A percentile compares a stretch with the other conserved stretches of the same genome.
Conservation (phyloP, 2,888 invertebrate species). For the Dugesia japonica region DNA sequence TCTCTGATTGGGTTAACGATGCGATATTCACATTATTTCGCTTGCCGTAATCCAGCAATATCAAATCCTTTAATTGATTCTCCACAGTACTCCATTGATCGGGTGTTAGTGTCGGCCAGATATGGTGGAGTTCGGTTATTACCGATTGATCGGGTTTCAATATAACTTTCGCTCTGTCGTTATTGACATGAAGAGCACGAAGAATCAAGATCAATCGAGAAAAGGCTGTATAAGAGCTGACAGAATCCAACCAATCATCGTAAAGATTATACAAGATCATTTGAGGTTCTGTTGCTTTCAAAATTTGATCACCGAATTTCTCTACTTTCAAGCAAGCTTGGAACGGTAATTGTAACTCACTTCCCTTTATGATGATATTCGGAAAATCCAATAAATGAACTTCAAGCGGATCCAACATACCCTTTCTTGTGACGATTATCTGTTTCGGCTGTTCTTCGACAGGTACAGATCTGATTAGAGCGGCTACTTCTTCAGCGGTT, state of each 20-base stretch:
- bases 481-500: constrained; percentile 98
- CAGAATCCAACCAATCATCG: constrained; percentile 97
- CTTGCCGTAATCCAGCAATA: constrained; percentile 95
- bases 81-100: constrained; percentile 99
- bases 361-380: constrained; percentile 94
- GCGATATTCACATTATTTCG: constrained; percentile 97
- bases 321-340: constrained; percentile 86
- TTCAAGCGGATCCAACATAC: constrained; percentile 98
- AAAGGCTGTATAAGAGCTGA: constrained; percentile 97
- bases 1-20: constrained; percentile 92
- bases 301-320: constrained; percentile 92
- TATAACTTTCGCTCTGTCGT: constrained; percentile 91
- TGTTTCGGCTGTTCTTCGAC: constrained; percentile 99
- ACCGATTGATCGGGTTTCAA: constrained; percentile 97
- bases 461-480: constrained; percentile 86
- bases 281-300: constrained; percentile 97
- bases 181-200: constrained; percentile 90
- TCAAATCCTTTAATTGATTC: constrained; percentile 88
- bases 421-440: constrained; percentile 96
- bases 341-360: constrained; percentile 88
- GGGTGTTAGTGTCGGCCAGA: constrained; percentile 90
- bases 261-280: constrained; percentile 98
- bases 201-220: constrained; percentile 86
- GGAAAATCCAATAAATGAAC: constrained; percentile 98
- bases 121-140: constrained; percentile 94